Conservation (phyloP, 2,797 vertebrate genomes). For the Parauchenoglanis ngamensis region DNA sequence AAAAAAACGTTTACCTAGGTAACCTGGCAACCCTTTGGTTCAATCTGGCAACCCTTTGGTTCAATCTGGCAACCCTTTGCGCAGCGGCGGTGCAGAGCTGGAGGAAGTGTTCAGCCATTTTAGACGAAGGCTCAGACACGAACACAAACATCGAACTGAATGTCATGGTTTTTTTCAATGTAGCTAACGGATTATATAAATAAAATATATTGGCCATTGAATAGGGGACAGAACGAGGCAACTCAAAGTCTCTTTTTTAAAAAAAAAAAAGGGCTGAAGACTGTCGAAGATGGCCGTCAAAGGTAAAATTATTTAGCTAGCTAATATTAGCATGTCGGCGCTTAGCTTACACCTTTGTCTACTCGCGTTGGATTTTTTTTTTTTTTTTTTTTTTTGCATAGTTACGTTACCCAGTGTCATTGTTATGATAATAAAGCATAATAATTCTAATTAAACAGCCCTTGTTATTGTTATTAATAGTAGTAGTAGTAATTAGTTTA, state of each 20-base stretch:
- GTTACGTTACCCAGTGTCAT: not conserved
- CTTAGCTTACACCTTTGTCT: constrained; percentile 37
- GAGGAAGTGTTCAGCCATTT: constrained; percentile 43
- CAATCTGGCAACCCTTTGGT: constrained; percentile 26
- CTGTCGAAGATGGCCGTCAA: constrained; percentile 83
- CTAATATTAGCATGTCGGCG: constrained; percentile 22
- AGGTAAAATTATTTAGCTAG: constrained; percentile 67
- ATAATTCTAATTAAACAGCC: not conserved
- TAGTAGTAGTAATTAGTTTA: not conserved
- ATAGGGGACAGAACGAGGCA: constrained; percentile 45
- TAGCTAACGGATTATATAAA: not conserved
- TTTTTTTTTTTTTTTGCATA: not conserved
- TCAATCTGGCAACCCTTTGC: constrained; percentile 32
- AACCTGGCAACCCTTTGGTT: not conserved
- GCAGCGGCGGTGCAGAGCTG: constrained; percentile 13
- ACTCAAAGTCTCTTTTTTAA: constrained; percentile 31
- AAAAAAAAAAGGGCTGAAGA: constrained; percentile 3
- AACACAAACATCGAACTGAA: not conserved
- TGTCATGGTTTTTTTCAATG: not conserved
- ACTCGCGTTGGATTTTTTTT: not conserved
- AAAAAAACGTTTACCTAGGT: not conserved
- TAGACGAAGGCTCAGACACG: constrained; percentile 3
- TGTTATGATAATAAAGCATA: not conserved
- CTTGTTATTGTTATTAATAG: not conserved
- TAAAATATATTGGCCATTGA: not conserved